A percentile compares a stretch with the other conserved stretches of the same genome.
Evolutionary conservation across 2,888 invertebrate species (phyloP).

Genomic region (Ecliptopera silaceata): DNA sequence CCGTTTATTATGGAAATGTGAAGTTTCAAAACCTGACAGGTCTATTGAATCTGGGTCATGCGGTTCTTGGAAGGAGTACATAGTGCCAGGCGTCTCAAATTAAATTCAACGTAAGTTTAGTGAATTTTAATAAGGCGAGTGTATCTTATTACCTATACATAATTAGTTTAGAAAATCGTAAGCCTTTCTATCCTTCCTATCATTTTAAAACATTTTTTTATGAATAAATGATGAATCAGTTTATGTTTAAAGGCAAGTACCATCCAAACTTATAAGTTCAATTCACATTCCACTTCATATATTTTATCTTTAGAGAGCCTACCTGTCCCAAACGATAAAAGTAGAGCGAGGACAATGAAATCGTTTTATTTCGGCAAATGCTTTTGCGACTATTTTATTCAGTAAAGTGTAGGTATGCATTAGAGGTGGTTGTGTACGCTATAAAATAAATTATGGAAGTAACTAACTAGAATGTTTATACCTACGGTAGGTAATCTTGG

Average conservation of each 20-base stretch:
- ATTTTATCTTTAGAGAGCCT: conserved; percentile 17
- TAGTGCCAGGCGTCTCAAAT: neutral
- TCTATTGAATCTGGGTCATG: conserved; percentile 1
- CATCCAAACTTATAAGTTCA: neutral
- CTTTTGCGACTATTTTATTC: neutral
- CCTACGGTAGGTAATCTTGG: conserved; percentile 2
- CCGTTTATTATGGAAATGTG: neutral
- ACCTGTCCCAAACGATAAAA: conserved; percentile 20
- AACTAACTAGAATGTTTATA: conserved; percentile 2
- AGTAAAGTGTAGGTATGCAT: neutral
- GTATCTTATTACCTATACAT: too few relatives aligned
- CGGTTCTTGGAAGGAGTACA: neutral
- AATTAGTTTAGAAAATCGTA: too few relatives aligned
- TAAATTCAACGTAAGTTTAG: neutral
- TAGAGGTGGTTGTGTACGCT: conserved; percentile 4
- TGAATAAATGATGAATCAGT: too few relatives aligned
- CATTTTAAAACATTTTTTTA: too few relatives aligned
- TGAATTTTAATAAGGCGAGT: neutral
- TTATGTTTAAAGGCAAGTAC: too few relatives aligned
- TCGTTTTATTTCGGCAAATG: conserved; percentile 15
- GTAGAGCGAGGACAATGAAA: conserved; percentile 30
- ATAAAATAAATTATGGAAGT: conserved; percentile 8
- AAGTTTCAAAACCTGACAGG: neutral
- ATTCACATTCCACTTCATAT: neutral
- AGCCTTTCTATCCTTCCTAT: too few relatives aligned